A percentile compares a stretch with the other conserved stretches of the same genome.
These are phyloP conservation scores for Pituophis catenifer DNA, from an alignment of 2,113 vertebrate species.

Conservation along the genomic window DNA sequence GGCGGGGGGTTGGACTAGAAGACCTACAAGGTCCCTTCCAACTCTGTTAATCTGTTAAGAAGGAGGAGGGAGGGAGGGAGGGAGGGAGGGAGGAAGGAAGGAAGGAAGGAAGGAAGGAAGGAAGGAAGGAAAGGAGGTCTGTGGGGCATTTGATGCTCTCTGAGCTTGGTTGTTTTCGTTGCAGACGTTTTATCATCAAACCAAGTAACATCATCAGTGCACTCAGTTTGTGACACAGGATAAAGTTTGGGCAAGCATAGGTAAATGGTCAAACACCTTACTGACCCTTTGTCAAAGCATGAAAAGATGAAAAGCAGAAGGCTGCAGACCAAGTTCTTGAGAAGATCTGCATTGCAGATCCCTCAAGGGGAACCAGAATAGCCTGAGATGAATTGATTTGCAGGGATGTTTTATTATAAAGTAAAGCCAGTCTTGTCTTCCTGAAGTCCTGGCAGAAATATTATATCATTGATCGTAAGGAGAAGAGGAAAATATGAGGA, in stretches of 20 bases:
- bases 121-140: too few species aligned
- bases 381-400: not conserved
- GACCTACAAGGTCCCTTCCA: too few species aligned
- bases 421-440: constrained; percentile 25
- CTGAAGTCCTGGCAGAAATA: not conserved
- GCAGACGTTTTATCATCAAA: too few species aligned
- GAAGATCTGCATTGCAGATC: constrained; percentile 2
- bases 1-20: too few species aligned
- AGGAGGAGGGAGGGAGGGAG: too few species aligned
- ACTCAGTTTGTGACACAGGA: not conserved
- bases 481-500: not conserved
- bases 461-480: not conserved
- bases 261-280: constrained; percentile 11
- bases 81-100: too few species aligned
- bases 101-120: too few species aligned
- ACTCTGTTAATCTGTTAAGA: too few species aligned
- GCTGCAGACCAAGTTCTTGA: constrained; percentile 4
- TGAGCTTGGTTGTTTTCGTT: too few species aligned
- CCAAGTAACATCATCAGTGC: too few species aligned
- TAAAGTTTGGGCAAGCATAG: constrained; percentile 37
- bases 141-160: too few species aligned
- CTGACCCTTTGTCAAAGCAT: constrained; percentile 8
- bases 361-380: constrained; percentile 15
- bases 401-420: not conserved
- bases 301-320: constrained; percentile 45